Evolutionary conservation across 1,140 invertebrate species (phyloP).

Genomic region (Bombus superbus): DNA sequence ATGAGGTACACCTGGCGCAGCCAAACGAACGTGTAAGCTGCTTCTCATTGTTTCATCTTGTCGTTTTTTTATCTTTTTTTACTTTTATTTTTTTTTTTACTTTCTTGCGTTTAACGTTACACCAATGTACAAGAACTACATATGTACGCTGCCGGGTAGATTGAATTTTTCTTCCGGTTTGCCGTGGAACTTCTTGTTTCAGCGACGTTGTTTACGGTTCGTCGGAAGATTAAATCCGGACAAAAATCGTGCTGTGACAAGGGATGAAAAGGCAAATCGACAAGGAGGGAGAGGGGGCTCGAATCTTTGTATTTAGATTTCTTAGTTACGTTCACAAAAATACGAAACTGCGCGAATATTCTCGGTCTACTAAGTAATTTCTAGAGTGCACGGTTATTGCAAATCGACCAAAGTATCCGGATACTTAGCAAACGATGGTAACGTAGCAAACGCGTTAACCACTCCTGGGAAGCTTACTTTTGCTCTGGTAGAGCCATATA

Average conservation of each 20-base stretch:
- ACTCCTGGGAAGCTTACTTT: not conserved
- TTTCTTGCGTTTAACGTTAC: no score
- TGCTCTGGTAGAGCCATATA: not conserved
- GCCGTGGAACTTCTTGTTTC: not conserved
- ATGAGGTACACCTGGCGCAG: slow-evolving; percentile 35
- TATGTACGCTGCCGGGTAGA: not conserved
- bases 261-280: not conserved
- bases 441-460: not conserved
- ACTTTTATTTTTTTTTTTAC: not conserved
- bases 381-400: no score
- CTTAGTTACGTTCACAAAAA: no score
- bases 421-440: not conserved
- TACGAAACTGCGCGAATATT: no score
- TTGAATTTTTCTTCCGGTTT: not conserved
- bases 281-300: no score
- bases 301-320: not conserved
- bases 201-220: not conserved
- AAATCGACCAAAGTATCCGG: not conserved
- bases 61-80: not conserved
- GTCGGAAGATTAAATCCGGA: not conserved
- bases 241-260: not conserved
- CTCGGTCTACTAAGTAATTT: no score
- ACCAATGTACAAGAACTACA: not conserved
- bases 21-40: not conserved
- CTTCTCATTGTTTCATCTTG: not conserved